These are phyloP conservation scores for Pseudolaguvia tuberculata DNA, from an alignment of 2,113 vertebrate genomes.

Conservation along the genomic window DNA sequence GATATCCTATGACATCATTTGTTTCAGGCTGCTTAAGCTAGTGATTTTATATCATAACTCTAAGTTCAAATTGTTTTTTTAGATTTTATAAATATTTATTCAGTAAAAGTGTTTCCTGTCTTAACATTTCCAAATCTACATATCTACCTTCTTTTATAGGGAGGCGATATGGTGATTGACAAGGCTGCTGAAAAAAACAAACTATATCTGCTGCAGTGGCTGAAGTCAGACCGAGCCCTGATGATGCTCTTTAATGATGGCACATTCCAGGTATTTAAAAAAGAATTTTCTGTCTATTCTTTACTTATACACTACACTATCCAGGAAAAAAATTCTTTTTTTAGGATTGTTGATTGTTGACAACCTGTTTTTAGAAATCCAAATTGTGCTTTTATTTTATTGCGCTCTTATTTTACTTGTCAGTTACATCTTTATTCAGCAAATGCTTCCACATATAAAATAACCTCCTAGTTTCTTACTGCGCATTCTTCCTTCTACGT, in stretches of 20 bases:
- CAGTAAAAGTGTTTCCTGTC: no score
- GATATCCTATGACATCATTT: no score
- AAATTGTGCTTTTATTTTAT: neutral
- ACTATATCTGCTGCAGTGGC: slow-evolving; percentile 94
- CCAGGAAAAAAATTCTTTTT: neutral
- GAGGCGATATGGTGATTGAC: slow-evolving; percentile 83
- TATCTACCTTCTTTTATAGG: no score
- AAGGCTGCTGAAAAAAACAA: slow-evolving; percentile 81
- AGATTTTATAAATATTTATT: no score
- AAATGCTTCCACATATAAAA: neutral
- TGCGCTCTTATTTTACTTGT: neutral
- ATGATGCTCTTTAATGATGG: slow-evolving; percentile 99
- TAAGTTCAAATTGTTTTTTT: no score
- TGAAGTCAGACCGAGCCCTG: slow-evolving; percentile 95
- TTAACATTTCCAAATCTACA: neutral
- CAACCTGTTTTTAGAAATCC: neutral
- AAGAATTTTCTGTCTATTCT: neutral
- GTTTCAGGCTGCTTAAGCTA: no score
- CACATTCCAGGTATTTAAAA: slow-evolving; percentile 89
- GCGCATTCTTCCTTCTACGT: neutral
- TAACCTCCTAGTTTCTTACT: neutral
- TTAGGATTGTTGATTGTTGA: neutral
- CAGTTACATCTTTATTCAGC: neutral
- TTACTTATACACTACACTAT: neutral
- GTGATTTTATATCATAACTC: no score